Evolutionary conservation across 2,113 vertebrate genomes (phyloP).

Genomic region (Chloropsis cyanopogon): DNA sequence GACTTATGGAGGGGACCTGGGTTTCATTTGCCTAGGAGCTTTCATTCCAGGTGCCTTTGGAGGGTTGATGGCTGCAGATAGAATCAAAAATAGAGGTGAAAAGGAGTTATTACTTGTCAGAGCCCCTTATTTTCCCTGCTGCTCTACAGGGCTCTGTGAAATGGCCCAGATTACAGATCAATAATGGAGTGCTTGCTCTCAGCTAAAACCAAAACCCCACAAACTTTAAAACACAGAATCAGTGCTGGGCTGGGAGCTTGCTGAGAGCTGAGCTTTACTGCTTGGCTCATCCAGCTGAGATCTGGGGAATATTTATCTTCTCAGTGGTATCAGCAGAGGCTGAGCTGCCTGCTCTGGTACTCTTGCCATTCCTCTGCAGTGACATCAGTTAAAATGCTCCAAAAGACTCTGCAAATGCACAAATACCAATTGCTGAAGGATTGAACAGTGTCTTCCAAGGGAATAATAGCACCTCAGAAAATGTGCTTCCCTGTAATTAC

Average conservation of each 20-base stretch:
- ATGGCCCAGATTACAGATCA: neutral
- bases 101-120: constrained; percentile 17
- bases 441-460: neutral
- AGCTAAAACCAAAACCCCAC: neutral
- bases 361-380: neutral
- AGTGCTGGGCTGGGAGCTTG: neutral
- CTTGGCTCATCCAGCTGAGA: neutral
- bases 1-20: neutral
- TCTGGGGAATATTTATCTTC: neutral
- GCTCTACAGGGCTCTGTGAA: neutral
- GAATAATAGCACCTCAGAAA: neutral
- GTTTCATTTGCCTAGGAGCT: neutral
- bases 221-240: neutral
- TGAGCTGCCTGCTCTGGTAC: neutral
- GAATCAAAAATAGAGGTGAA: constrained; percentile 17
- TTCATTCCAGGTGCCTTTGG: constrained; percentile 10
- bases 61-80: neutral
- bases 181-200: neutral
- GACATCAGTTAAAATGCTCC: neutral
- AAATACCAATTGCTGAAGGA: neutral
- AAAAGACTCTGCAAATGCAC: neutral
- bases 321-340: neutral
- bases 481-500: neutral
- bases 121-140: neutral
- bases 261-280: neutral